Base-by-base conservation (phyloP, 2,797 vertebrate species). In the Bradypus variegatus region DNA sequence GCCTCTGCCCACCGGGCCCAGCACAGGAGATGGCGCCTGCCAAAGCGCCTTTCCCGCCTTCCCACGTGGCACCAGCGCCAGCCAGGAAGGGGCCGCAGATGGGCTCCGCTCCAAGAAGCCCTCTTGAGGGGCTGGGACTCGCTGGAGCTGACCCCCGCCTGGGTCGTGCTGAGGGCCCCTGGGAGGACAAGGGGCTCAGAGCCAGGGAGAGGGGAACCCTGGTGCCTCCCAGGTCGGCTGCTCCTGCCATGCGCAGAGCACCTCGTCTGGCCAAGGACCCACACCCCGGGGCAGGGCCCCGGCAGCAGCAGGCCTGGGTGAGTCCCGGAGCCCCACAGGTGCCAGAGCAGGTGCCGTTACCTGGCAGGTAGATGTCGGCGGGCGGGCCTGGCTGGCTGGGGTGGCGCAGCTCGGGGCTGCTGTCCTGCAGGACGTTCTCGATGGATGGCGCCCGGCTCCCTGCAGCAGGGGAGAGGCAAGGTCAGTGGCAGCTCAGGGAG, bases 371-470 rank as follows among this genome's bases (percentile, higher is more conserved):
- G 76, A 98, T 95, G 3, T 99, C 98, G 0, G 98, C 98, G 0
- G 98, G 97, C 0, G 97, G 97, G 91, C 98, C 98, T 0, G 97
- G 96, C 93, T 97, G 98, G 64, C 98, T 97, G 93, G 98, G 97
- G 96, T 98, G 97, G 92, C 98, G 97, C 97, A 97, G 97, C 93
- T 99, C 98, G 0, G 98, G 97, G 97, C 97, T 97, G 93, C 98
- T 97, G 33, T 99, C 99, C 92, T 99, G 98, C 81, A 99, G 96
- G 87, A 98, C 98, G 0, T 98, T 98, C 67, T 97, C 98, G 0
- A 98, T 97, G 0, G 98, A 97, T 33, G 98, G 98, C 0, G 97
- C 97, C 89, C 96, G 97, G 97, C 98, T 98, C 33, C 98, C 99
- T 99, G 96, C 0, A 92, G 89, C 62, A 76, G 65, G 53, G 55